Evolutionary conservation across 2,888 invertebrate genomes (phyloP), one percentile per base, ranked within the genome.

Genomic region (Phrixothrix hirtus): DNA sequence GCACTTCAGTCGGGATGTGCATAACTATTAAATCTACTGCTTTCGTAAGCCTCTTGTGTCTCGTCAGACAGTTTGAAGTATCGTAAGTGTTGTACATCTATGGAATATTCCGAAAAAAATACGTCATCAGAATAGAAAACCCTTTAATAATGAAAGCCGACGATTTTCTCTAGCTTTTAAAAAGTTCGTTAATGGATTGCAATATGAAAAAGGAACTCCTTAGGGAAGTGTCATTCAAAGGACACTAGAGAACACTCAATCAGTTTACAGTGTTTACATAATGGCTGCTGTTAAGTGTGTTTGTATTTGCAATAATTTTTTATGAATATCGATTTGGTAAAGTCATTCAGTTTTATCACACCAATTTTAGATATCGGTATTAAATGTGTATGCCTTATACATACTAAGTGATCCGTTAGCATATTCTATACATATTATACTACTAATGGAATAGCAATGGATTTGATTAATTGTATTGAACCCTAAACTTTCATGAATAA

Each of bases 11-110:
- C 17, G n/a, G 17, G 16, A 11, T 17, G 15, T 36, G 36, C 17
- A 36, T 36, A 10, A 12, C 36, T 17, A 35, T 35, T 36, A 36
- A 36, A 11, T 36, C 36, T 36, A n/a, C 36, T 36, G 10, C 17
- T 10, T n/a, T 17, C 2, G 17, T n/a, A 10, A 11, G 25, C 12
- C 36, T 36, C 21, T 36, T 15, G 27, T 27, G 29, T 39, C 44
- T 35, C 16, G 15, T 44, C 26, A 34, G 35, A 25, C 35, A 21
- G 17, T 10, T 16, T 16, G 36, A 44, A 35, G 44, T 35, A 25
- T 30, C 32, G 9, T 25, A 44, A 44, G 29, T 44, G 44, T 16
- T 15, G 44, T 35, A 25, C 34, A 35, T 42, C 35, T 44, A 44
- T 35, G 15, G 21, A 10, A 5, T 5, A 5, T 31, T 31, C 10